A percentile compares a stretch with the other conserved stretches of the same genome.
Conservation (phyloP, 2,797 vertebrate species). For the Stomatorhinus walkeri region DNA sequence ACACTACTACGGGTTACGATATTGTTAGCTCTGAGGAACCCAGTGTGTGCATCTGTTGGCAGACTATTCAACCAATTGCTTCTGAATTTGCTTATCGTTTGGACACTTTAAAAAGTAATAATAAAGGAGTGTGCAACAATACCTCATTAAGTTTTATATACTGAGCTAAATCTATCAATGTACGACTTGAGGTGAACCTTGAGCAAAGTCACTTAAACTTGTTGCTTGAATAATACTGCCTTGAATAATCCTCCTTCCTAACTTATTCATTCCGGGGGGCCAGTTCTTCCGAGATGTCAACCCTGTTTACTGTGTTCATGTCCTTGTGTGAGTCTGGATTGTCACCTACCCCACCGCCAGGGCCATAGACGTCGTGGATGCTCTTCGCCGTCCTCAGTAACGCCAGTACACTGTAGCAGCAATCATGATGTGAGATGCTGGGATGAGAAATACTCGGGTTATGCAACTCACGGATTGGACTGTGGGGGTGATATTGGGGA, state of each 20-base stretch:
- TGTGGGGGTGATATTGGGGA: slow-evolving; percentile 1
- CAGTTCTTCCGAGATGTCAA: background rate
- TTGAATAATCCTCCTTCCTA: background rate
- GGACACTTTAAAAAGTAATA: background rate
- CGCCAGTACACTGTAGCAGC: background rate
- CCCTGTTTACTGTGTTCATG: background rate
- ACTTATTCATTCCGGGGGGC: background rate
- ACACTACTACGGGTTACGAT: background rate
- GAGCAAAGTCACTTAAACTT: background rate
- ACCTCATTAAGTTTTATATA: background rate
- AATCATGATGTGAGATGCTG: background rate
- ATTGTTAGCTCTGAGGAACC: background rate
- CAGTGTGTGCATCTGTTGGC: background rate
- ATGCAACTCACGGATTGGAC: background rate
- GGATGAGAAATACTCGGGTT: background rate
- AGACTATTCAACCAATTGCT: background rate
- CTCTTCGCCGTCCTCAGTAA: background rate
- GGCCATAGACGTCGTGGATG: background rate
- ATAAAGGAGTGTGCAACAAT: background rate
- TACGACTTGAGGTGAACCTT: background rate
- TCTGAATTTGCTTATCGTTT: background rate
- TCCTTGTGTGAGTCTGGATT: background rate
- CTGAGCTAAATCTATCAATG: background rate
- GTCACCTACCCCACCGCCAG: background rate
- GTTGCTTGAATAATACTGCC: background rate